Base-by-base conservation (phyloP, 2,888 invertebrate genomes). In the Spicauda simplicius region DNA sequence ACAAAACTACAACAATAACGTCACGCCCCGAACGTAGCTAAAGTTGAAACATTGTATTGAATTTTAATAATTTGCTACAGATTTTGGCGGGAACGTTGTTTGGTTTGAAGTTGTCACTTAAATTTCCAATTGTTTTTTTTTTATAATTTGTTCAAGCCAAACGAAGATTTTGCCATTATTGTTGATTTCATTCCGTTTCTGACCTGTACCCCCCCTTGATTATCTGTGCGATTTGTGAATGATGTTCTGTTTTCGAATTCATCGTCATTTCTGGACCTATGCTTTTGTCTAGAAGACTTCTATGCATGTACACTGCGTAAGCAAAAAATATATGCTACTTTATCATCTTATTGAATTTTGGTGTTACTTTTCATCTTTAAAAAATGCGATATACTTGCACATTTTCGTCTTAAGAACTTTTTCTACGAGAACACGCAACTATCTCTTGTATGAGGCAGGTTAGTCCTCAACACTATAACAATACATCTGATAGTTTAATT, bases 221-320 rank as follows among this genome's bases (percentile, higher is more conserved):
- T 59, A 54, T 59, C 59, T 59, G 65, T 65, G 65, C 65, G 54
- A 65, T 59, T 65, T 65, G 48, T 59, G 59, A 54, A 59, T 30
- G 45, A 54, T 65, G 59, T 48, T 65, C 59, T 58, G 56, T 57
- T 64, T 41, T 65, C 54, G 33, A 59, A 54, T 65, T 65, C 59
- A 65, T 65, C 59, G 59, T 53, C 58, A 59, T 65, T 65, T 65
- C 65, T 65, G 59, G 33, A 65, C 59, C 53, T 65, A 58, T 54
- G 65, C 65, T 65, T 65, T 65, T 58, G 45, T 53, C 37, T 65
- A 16, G 59, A 25, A 45, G 18, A 59, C 59, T 20, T 59, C 53
- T 30, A 12, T 54, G 45, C 62, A 54, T 62, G 19, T 48, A 16
- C 16, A 48, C 14, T 1, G 14, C 45, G 45, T 33, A 33, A 33